Evolutionary conservation across 2,797 vertebrate species (phyloP).

Genomic region (Amazona ochrocephala): DNA sequence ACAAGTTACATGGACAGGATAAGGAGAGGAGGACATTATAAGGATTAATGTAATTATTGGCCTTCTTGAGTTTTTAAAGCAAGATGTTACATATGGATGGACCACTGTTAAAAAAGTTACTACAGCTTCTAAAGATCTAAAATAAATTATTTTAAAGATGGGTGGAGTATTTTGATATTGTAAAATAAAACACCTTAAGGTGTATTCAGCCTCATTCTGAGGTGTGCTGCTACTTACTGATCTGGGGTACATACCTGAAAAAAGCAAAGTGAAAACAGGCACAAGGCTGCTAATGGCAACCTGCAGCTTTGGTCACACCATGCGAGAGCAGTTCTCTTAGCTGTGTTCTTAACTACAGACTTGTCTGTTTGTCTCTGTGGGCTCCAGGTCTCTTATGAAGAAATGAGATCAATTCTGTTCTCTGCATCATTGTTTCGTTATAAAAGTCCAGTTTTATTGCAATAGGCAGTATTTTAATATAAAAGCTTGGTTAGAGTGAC

Average conservation of each 20-base stretch:
- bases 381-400: neutral
- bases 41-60: neutral
- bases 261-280: accelerated
- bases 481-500: neutral
- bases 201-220: neutral
- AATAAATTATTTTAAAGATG: slow-evolving; percentile 49
- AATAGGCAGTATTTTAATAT: neutral
- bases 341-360: neutral
- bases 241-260: neutral
- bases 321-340: neutral
- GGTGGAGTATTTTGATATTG: neutral
- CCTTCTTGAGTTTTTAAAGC: neutral
- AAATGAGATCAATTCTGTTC: neutral
- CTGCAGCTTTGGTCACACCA: neutral
- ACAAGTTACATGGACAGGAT: neutral
- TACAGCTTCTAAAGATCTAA: neutral
- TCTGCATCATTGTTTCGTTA: neutral
- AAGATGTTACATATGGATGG: neutral
- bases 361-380: neutral
- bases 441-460: slow-evolving; percentile 36
- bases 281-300: neutral
- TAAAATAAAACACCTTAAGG: neutral
- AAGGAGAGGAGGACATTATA: neutral
- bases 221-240: neutral
- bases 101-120: neutral